Percentiles rank a stretch among this genome's conserved stretches.
phyloP scores from a whole-genome alignment of 2,888 invertebrate species.

The Tubulanus polymorphus region DNA sequence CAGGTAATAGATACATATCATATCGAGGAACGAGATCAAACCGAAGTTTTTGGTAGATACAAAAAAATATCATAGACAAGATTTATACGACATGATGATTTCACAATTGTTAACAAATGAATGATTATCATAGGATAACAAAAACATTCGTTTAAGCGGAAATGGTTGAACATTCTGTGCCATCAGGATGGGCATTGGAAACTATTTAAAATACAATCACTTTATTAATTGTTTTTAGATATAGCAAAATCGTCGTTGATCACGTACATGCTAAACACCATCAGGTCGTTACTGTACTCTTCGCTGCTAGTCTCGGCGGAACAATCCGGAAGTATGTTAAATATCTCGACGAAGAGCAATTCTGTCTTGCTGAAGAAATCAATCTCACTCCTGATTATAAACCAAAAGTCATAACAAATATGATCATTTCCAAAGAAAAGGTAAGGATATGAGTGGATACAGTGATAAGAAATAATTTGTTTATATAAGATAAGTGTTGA shows the following conservation, averaged over 20 bases:
- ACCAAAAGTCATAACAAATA: conserved; percentile 61
- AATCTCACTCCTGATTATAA: conserved; percentile 59
- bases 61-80: too few relatives aligned
- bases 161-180: background rate
- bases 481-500: too few relatives aligned
- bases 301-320: conserved; percentile 73
- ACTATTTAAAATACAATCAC: background rate
- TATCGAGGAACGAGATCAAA: too few relatives aligned
- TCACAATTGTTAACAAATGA: too few relatives aligned
- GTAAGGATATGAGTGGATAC: too few relatives aligned
- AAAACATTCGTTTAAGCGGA: too few relatives aligned
- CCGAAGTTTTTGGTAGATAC: too few relatives aligned
- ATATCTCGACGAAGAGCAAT: conserved; percentile 65
- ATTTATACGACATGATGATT: too few relatives aligned
- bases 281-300: conserved; percentile 68
- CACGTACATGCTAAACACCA: conserved; percentile 69
- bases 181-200: too few relatives aligned
- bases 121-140: too few relatives aligned
- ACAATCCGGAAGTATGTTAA: conserved; percentile 76
- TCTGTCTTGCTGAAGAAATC: conserved; percentile 84
- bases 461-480: too few relatives aligned
- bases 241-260: conserved; percentile 69
- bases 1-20: too few relatives aligned
- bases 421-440: conserved; percentile 68
- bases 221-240: conserved; percentile 29